phyloP scores from a whole-genome alignment of 2,888 invertebrate species.

The Pocota personata region DNA sequence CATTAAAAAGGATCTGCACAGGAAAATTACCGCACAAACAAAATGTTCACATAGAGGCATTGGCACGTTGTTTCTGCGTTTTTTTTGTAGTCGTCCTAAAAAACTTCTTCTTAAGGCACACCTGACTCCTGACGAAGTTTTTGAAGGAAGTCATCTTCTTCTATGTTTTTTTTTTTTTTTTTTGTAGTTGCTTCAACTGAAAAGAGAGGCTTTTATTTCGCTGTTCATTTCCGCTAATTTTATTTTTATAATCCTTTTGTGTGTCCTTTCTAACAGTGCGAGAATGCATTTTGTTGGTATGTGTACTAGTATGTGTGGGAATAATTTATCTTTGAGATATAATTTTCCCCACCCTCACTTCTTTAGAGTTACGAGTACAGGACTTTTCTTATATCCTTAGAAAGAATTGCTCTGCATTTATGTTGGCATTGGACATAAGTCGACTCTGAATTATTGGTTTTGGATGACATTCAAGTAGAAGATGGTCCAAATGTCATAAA shows the following conservation, averaged over 20 bases:
- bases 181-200: background rate
- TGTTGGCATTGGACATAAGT: slow-evolving; percentile 54
- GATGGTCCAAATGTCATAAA: slow-evolving; percentile 60
- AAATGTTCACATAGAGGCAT: slow-evolving; percentile 26
- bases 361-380: background rate
- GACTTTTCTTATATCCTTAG: background rate
- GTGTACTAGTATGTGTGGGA: too few species aligned
- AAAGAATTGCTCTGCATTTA: background rate
- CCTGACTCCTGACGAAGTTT: slow-evolving; percentile 21
- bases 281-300: slow-evolving; percentile 21
- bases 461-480: slow-evolving; percentile 62
- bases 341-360: background rate
- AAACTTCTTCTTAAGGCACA: slow-evolving; percentile 20
- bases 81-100: background rate
- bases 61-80: slow-evolving; percentile 6
- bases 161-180: background rate
- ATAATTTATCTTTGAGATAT: slow-evolving; percentile 40
- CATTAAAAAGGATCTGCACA: slow-evolving; percentile 59
- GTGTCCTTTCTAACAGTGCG: background rate
- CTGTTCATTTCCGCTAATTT: slow-evolving; percentile 5
- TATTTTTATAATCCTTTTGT: slow-evolving; percentile 13
- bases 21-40: slow-evolving; percentile 64
- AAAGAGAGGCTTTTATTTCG: background rate
- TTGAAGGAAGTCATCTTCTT: background rate
- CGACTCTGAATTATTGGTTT: slow-evolving; percentile 62